These are phyloP conservation scores for Frankliniella fusca DNA, from an alignment of 2,888 invertebrate species.

Conservation along the genomic window DNA sequence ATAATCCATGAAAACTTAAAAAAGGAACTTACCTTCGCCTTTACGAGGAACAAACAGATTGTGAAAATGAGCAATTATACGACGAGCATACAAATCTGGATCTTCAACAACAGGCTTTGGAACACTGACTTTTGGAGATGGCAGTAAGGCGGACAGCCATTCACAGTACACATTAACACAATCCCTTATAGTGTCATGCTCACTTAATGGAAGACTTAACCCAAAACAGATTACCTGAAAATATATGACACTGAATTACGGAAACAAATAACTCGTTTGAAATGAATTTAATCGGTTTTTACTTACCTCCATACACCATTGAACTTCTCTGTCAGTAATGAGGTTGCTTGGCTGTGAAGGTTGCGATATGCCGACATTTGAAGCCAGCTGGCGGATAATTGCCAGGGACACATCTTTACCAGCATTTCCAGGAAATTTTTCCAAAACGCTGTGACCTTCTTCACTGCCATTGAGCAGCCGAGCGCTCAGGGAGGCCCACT, in stretches of 20 bases:
- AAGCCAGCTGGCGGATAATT: constrained; percentile 71
- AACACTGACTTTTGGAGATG: constrained; percentile 78
- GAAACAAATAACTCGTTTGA: neutral
- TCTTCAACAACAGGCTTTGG: constrained; percentile 84
- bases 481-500: constrained; percentile 72
- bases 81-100: constrained; percentile 83
- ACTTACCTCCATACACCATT: constrained; percentile 67
- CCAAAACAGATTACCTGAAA: constrained; percentile 88
- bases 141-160: constrained; percentile 86
- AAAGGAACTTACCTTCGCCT: constrained; percentile 72
- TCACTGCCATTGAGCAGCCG: constrained; percentile 61
- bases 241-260: neutral
- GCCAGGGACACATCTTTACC: constrained; percentile 78
- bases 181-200: constrained; percentile 91
- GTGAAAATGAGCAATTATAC: constrained; percentile 87
- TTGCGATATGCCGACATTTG: constrained; percentile 67
- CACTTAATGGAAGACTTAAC: constrained; percentile 79
- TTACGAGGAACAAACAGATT: constrained; percentile 90
- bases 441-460: constrained; percentile 68
- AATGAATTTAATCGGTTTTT: neutral
- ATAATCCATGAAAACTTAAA: neutral
- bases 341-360: constrained; percentile 80
- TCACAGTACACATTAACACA: constrained; percentile 96
- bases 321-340: constrained; percentile 68
- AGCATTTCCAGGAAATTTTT: constrained; percentile 66